phyloP scores from a whole-genome alignment of 1,140 invertebrate genomes.

The Heliconius eleuchia region DNA sequence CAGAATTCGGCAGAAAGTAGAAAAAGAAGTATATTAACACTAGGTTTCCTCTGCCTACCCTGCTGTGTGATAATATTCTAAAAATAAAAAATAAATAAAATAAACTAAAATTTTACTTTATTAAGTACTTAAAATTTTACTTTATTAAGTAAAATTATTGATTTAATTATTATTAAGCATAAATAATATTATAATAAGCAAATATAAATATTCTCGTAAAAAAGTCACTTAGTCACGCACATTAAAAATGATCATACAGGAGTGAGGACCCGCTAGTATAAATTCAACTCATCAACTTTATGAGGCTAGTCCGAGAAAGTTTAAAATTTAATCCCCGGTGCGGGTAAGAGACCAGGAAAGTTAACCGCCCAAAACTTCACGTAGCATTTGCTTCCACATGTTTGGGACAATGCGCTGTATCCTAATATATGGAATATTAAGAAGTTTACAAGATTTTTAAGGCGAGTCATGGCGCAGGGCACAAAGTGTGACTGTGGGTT shows the following conservation, averaged over 20 bases:
- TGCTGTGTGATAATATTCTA: too few species aligned
- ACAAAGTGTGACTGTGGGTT: too few species aligned
- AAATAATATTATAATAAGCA: too few species aligned
- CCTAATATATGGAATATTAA: conserved; percentile 32
- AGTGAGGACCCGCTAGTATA: conserved; percentile 42
- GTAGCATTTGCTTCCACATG: conserved; percentile 48
- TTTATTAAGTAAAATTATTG: too few species aligned
- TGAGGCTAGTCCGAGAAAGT: conserved; percentile 60
- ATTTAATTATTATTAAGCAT: too few species aligned
- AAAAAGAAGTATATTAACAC: too few species aligned
- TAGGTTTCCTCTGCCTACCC: too few species aligned
- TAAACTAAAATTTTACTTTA: too few species aligned
- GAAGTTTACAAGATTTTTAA: neutral
- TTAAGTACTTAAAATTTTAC: too few species aligned
- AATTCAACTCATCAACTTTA: conserved; percentile 68
- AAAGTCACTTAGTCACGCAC: conserved; percentile 12
- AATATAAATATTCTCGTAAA: neutral
- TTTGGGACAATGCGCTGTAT: conserved; percentile 44
- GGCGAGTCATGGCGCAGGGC: too few species aligned
- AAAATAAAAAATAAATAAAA: too few species aligned
- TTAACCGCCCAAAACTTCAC: conserved; percentile 69
- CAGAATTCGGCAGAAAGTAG: too few species aligned
- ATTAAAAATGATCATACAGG: conserved; percentile 36
- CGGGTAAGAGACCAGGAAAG: conserved; percentile 73
- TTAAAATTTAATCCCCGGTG: conserved; percentile 71